Conservation (phyloP, 2,888 invertebrate species). For the Oegoconia quadripuncta region DNA sequence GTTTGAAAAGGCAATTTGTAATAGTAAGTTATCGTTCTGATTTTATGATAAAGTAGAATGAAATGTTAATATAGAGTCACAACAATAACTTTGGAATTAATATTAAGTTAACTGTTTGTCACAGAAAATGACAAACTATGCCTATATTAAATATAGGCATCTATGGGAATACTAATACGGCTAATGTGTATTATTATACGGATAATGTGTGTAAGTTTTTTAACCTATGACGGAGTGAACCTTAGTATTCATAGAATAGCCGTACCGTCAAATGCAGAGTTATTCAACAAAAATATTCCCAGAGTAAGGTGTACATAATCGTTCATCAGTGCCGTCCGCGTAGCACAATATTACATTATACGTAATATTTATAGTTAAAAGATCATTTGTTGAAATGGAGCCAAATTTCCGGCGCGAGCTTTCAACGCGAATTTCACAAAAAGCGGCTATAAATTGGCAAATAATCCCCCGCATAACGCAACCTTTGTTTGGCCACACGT, state of each 20-base stretch:
- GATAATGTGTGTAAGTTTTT: too few species aligned
- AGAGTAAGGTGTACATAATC: constrained; percentile 46
- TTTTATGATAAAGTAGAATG: too few species aligned
- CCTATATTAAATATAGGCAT: too few species aligned
- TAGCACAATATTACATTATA: constrained; percentile 52
- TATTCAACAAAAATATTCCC: constrained; percentile 41
- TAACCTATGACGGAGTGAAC: too few species aligned
- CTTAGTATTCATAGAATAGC: too few species aligned
- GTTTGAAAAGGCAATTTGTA: neutral
- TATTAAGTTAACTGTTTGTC: too few species aligned
- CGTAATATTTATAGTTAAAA: constrained; percentile 71
- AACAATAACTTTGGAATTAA: too few species aligned
- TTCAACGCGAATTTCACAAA: constrained; percentile 74
- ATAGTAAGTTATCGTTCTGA: neutral
- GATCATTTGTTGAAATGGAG: constrained; percentile 78
- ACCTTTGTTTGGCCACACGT: constrained; percentile 80
- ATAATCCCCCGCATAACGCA: constrained; percentile 79
- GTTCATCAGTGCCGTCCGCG: constrained; percentile 46
- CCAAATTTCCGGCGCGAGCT: constrained; percentile 75
- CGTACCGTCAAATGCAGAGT: too few species aligned
- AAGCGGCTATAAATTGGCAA: constrained; percentile 78
- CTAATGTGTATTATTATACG: too few species aligned
- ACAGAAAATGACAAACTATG: too few species aligned
- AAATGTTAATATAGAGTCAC: too few species aligned
- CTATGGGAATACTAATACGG: too few species aligned